phyloP scores from a whole-genome alignment of 2,113 vertebrate genomes.

The Pelecanus crispus region DNA sequence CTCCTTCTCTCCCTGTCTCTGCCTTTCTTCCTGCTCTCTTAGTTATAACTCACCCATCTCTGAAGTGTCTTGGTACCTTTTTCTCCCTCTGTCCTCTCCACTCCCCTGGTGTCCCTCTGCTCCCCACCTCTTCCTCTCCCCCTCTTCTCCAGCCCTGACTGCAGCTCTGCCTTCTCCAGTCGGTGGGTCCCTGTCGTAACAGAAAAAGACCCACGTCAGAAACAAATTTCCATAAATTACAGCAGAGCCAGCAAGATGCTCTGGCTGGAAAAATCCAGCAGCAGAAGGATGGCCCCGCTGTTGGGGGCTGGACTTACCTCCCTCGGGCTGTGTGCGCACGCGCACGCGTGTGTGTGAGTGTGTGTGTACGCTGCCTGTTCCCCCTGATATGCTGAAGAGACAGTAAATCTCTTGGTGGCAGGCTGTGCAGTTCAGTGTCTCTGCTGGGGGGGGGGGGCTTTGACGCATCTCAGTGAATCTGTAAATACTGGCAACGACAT shows the following conservation, averaged over 20 bases:
- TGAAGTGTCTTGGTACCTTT: not conserved
- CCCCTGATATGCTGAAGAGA: not conserved
- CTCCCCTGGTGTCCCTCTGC: not conserved
- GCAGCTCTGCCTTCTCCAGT: constrained; percentile 13
- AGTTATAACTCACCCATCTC: not conserved
- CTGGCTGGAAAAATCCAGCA: constrained; percentile 63
- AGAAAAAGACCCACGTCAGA: constrained; percentile 43
- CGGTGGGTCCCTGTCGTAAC: constrained; percentile 1
- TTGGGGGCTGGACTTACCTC: constrained; percentile 8
- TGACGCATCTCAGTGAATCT: not conserved
- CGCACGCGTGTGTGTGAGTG: not conserved
- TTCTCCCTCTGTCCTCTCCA: not conserved
- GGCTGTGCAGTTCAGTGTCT: not conserved
- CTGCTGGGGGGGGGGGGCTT: not conserved
- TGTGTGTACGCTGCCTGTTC: not conserved
- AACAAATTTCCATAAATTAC: constrained; percentile 50
- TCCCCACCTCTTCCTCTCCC: not conserved
- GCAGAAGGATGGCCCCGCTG: not conserved
- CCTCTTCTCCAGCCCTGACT: not conserved
- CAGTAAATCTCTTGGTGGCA: not conserved
- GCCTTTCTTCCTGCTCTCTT: not conserved
- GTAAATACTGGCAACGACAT: not conserved
- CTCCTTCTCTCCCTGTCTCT: not conserved
- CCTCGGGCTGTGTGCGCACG: not conserved
- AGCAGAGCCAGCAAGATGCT: constrained; percentile 13